These are phyloP conservation scores for Choloepus didactylus DNA, from an alignment of 2,797 vertebrate species.

Conservation along the genomic window DNA sequence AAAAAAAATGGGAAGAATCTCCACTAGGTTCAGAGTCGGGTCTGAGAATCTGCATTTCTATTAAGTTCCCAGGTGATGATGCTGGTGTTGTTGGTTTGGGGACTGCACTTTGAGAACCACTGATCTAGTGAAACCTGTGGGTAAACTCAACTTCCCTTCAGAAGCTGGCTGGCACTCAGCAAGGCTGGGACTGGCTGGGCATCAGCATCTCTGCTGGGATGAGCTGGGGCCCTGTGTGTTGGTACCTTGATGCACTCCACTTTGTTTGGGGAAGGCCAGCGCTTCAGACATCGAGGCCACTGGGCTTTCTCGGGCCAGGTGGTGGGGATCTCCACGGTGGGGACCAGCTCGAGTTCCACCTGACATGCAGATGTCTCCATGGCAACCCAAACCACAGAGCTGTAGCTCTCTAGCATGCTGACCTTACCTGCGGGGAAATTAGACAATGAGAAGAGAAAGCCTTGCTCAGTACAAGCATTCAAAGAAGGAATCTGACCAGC, in stretches of 20 bases:
- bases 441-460: neutral
- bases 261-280: conserved; percentile 89
- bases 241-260: conserved; percentile 90
- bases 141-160: accelerated
- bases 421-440: conserved; percentile 86
- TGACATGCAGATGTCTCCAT: conserved; percentile 89
- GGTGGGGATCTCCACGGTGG: conserved; percentile 90
- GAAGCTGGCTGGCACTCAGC: accelerated
- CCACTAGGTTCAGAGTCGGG: accelerated
- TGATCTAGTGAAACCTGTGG: neutral
- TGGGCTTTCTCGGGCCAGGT: conserved; percentile 89
- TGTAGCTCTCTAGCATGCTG: conserved; percentile 86
- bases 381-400: conserved; percentile 87
- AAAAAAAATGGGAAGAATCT: neutral
- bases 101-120: neutral
- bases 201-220: neutral
- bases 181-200: accelerated
- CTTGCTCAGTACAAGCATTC: accelerated
- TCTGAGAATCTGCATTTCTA: neutral
- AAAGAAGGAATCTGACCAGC: neutral
- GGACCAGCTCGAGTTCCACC: conserved; percentile 90
- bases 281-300: conserved; percentile 90
- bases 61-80: neutral
- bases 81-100: accelerated
- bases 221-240: accelerated